Percentiles rank a stretch among this genome's conserved stretches.
These are phyloP conservation scores for Dinoponera quadriceps DNA, from an alignment of 1,140 invertebrate species.

Conservation along the genomic window DNA sequence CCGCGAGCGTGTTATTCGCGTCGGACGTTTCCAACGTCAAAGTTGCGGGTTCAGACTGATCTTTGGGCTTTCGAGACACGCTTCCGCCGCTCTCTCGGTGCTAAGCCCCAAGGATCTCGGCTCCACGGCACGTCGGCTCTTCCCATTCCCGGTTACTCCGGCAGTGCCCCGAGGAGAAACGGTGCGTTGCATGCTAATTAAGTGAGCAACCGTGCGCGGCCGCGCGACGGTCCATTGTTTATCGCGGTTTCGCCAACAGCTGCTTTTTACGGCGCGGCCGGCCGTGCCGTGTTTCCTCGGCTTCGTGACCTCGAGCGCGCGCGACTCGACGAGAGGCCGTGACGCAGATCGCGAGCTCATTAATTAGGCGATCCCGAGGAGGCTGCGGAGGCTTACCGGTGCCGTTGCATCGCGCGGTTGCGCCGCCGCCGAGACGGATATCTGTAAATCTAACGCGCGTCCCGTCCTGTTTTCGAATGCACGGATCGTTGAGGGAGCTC, in stretches of 20 bases:
- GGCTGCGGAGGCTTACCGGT: conserved; percentile 17
- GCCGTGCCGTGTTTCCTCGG: conserved; percentile 1
- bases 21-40: too few species aligned
- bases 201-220: conserved; percentile 57
- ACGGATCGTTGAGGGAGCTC: neutral
- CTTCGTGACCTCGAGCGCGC: conserved; percentile 31
- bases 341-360: conserved; percentile 39
- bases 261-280: conserved; percentile 35
- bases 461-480: too few species aligned
- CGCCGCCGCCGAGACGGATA: neutral
- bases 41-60: neutral
- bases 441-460: neutral
- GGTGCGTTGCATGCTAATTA: conserved; percentile 63
- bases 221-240: conserved; percentile 56
- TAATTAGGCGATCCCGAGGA: conserved; percentile 45
- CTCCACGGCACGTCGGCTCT: neutral
- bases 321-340: neutral
- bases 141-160: conserved; percentile 35
- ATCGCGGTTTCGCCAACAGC: conserved; percentile 50
- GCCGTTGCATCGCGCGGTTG: neutral
- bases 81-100: neutral
- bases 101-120: conserved; percentile 11
- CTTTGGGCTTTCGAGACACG: neutral
- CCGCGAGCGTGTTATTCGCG: too few species aligned
- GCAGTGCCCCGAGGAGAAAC: conserved; percentile 11